Percentiles rank a stretch among this genome's conserved stretches.
Conservation (phyloP, 2,797 vertebrate species). For the Cuniculus paca region DNA sequence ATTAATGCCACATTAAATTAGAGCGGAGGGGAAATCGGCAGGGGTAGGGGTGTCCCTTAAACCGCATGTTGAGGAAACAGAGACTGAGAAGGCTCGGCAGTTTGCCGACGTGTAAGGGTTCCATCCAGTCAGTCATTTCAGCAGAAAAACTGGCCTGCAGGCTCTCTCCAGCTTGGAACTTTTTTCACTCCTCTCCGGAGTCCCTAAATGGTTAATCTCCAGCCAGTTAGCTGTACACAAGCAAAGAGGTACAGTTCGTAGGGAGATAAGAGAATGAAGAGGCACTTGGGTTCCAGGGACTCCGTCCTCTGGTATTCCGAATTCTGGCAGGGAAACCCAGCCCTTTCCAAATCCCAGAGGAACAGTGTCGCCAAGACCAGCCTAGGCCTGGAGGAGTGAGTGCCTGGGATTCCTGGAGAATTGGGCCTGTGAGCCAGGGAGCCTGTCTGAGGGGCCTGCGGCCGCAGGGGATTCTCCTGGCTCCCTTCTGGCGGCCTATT, state of each 20-base stretch:
- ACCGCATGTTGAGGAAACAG: not conserved
- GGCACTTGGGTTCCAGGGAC: constrained; percentile 37
- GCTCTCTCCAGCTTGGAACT: not conserved
- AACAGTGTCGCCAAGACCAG: not conserved
- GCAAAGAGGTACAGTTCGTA: not conserved
- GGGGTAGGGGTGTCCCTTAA: not conserved
- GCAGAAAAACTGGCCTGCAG: not conserved
- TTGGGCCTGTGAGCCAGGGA: not conserved
- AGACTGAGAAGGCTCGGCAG: not conserved
- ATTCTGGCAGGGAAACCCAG: constrained; percentile 20
- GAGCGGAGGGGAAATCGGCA: not conserved
- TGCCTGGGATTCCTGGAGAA: constrained; percentile 59
- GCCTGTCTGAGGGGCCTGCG: not conserved
- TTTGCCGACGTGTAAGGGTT: not conserved
- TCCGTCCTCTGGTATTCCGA: not conserved
- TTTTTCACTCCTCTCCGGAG: not conserved
- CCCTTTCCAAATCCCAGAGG: constrained; percentile 39
- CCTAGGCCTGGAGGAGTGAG: constrained; percentile 45
- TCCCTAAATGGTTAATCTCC: constrained; percentile 31
- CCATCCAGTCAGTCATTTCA: not conserved
- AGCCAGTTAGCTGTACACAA: constrained; percentile 24
- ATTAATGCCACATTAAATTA: not conserved
- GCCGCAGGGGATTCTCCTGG: constrained; percentile 57
- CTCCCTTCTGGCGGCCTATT: constrained; percentile 61
- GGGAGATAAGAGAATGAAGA: constrained; percentile 45